These are phyloP conservation scores for Magallana ariakensis DNA, from an alignment of 1,140 invertebrate genomes.

Conservation along the genomic window DNA sequence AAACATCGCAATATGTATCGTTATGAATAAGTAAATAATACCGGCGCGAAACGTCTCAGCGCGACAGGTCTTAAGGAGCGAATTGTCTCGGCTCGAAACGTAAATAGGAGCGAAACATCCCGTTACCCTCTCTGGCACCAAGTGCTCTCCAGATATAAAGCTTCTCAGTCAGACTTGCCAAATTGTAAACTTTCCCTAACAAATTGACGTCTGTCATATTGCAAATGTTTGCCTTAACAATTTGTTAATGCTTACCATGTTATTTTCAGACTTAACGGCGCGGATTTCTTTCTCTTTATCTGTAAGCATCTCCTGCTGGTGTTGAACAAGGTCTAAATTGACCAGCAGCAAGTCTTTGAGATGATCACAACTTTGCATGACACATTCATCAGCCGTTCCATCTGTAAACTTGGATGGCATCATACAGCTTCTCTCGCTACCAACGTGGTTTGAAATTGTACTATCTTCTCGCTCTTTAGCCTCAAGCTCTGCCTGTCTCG, in stretches of 20 bases:
- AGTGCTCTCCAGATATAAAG: too few species aligned
- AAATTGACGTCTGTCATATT: too few species aligned
- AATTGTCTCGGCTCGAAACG: too few species aligned
- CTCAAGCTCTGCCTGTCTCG: conserved; percentile 59
- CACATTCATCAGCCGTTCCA: neutral
- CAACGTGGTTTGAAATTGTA: conserved; percentile 36
- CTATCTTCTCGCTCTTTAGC: neutral
- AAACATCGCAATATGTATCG: too few species aligned
- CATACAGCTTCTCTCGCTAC: conserved; percentile 22
- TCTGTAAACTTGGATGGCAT: neutral
- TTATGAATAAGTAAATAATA: too few species aligned
- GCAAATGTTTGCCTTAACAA: neutral
- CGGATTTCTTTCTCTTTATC: conserved; percentile 69
- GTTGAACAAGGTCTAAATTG: conserved; percentile 69
- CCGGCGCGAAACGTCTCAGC: too few species aligned
- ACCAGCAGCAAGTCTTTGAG: conserved; percentile 67
- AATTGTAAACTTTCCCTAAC: too few species aligned
- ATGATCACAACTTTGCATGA: conserved; percentile 53
- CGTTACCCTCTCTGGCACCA: too few species aligned
- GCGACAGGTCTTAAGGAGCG: too few species aligned
- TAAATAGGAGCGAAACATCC: too few species aligned
- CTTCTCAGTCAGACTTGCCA: too few species aligned
- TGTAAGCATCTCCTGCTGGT: conserved; percentile 65
- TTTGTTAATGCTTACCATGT: conserved; percentile 59
- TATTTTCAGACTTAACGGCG: conserved; percentile 60